Percentiles rank a stretch among this genome's conserved stretches.
Conservation (phyloP, 2,113 vertebrate species). For the Oncorhynchus kisutch region DNA sequence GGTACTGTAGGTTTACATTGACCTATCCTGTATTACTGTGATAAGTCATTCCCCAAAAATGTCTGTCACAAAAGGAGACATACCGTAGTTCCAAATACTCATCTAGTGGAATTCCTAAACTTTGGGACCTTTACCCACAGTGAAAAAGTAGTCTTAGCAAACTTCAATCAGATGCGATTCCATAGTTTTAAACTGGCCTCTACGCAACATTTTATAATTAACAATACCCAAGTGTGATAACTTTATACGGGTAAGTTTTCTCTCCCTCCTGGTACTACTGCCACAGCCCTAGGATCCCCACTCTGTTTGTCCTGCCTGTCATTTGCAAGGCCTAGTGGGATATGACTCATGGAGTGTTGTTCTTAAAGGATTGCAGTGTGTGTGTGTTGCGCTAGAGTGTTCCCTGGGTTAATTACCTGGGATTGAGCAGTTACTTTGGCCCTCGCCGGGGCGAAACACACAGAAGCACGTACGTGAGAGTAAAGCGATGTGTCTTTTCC, state of each 20-base stretch:
- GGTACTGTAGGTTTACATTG: too few species aligned
- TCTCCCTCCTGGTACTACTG: neutral
- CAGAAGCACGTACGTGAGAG: conserved; percentile 5
- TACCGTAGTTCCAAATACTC: neutral
- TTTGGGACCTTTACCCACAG: neutral
- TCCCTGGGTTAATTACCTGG: conserved; percentile 72
- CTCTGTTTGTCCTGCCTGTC: conserved; percentile 39
- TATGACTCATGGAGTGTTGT: conserved; percentile 66
- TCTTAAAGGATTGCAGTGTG: conserved; percentile 63
- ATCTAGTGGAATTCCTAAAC: neutral
- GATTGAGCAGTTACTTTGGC: conserved; percentile 68
- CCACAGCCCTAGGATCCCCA: conserved; percentile 16
- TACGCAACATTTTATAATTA: too few species aligned
- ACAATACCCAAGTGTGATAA: neutral
- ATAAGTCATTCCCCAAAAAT: too few species aligned
- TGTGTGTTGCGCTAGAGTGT: conserved; percentile 18
- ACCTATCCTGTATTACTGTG: too few species aligned
- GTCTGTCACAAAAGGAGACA: too few species aligned
- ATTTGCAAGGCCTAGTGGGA: conserved; percentile 63
- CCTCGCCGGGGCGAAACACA: conserved; percentile 35
- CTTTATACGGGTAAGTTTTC: neutral
- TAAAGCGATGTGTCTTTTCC: conserved; percentile 46
- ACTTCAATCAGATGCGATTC: too few species aligned
- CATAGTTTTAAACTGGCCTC: too few species aligned
- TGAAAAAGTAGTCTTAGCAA: too few species aligned